phyloP scores from a whole-genome alignment of 2,113 vertebrate species.

The Amblyopsis rosae region DNA sequence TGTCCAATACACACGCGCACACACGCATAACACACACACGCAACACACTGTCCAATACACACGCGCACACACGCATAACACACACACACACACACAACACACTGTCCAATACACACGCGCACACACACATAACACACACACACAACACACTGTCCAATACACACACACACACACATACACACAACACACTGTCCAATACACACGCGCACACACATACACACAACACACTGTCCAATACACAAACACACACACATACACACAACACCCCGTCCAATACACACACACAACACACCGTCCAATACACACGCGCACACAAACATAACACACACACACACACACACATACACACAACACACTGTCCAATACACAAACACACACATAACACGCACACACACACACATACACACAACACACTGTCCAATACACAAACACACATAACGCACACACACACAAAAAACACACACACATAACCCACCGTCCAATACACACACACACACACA shows the following conservation, averaged over 20 bases:
- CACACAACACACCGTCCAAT: too few species aligned
- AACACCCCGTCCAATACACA: slow-evolving; percentile 14
- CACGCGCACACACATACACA: slow-evolving; percentile 2
- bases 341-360: not conserved
- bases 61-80: too few species aligned
- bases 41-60: too few species aligned
- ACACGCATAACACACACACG: too few species aligned
- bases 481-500: not conserved
- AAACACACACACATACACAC: slow-evolving; percentile 36
- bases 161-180: slow-evolving; percentile 14
- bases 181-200: too few species aligned
- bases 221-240: slow-evolving; percentile 57
- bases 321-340: slow-evolving; percentile 13
- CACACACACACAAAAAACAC: too few species aligned
- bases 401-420: slow-evolving; percentile 28
- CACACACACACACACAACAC: slow-evolving; percentile 29
- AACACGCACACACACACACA: slow-evolving; percentile 18
- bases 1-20: slow-evolving; percentile 46
- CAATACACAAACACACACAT: slow-evolving; percentile 3
- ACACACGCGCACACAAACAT: slow-evolving; percentile 4
- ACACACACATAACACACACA: slow-evolving; percentile 18
- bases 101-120: slow-evolving; percentile 55
- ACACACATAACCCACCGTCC: too few species aligned
- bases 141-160: too few species aligned
- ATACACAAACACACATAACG: too few species aligned